Base-by-base conservation (phyloP, 2,797 vertebrate genomes). In the Hippocampus kuda region DNA sequence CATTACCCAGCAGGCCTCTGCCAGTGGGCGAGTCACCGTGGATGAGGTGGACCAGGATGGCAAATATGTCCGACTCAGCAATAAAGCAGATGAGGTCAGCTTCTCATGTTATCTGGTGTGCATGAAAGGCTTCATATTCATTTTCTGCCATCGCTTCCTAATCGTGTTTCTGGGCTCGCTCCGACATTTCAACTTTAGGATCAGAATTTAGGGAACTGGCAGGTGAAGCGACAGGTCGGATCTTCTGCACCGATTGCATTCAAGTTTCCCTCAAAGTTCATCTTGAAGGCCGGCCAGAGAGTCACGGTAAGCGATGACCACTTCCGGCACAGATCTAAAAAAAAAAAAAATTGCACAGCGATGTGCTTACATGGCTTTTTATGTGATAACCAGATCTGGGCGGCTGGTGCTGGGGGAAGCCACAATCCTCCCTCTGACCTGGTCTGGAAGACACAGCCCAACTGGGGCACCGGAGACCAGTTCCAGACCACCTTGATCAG, bases 11-110 rank as follows among this genome's bases (percentile, higher is more conserved):
- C 95, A 98, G 0, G 97, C 96, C 1, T 93, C 95, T 3, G 96
- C 96, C 57, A 98, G 93, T 0, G 96, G 96, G 9, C 93, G 95
- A 0, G 92, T 97, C 26, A 93, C 92, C 0, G 95, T 99, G 83
- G 95, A 98, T 34, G 95, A 98, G 87, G 94, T 98, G 66, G 97
- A 99, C 34, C 81, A 93, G 86, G 96, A 97, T 0, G 97, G 96
- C 70, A 96, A 94, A 75, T 99, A 92, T 0, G 91, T 99, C 74
- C 87, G 93, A 18, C 95, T 99, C 78, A 90, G 92, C 89, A 99
- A 99, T 90, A 98, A 98, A 78, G 90, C 95, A 9, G 94, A 89
- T 0, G 94, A 98, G 94, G 97, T 98, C 68, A 73, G 76, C 20
- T 8, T 7, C 20, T 53, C 51, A 53, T 53, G 20, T 53, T 20